Evolutionary conservation across 2,888 invertebrate species (phyloP).

Genomic region (Trypoxylon attenuatum): DNA sequence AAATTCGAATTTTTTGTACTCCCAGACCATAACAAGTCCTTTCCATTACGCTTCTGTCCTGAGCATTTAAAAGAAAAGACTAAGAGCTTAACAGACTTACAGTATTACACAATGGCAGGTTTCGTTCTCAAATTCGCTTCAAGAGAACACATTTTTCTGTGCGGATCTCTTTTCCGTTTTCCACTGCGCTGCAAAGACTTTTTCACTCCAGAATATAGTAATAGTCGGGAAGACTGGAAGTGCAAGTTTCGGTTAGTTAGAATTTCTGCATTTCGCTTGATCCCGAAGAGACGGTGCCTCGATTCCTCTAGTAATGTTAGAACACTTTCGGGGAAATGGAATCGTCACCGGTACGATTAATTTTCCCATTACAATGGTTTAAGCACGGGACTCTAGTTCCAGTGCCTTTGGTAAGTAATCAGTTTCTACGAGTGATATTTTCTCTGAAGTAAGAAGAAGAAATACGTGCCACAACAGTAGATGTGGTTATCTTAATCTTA

Average conservation of each 20-base stretch:
- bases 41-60: constrained; percentile 4
- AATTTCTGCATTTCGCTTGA: no score
- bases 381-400: not conserved
- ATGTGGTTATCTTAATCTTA: no score
- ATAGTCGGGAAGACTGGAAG: no score
- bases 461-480: no score
- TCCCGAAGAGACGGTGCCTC: no score
- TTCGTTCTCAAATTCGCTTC: not conserved
- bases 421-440: not conserved
- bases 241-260: no score
- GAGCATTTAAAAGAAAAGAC: not conserved
- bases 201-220: no score
- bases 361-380: constrained; percentile 39
- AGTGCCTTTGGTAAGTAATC: not conserved
- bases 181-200: not conserved
- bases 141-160: not conserved
- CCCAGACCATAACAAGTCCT: constrained; percentile 18
- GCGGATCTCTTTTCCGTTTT: not conserved
- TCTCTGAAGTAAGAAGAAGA: no score
- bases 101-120: no score
- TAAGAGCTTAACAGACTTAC: no score
- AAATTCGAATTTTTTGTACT: constrained; percentile 4
- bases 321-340: constrained; percentile 15
- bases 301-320: no score
- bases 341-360: constrained; percentile 37